Evolutionary conservation across 2,113 vertebrate genomes (phyloP).

Genomic region (Beaufortia kweichowensis): DNA sequence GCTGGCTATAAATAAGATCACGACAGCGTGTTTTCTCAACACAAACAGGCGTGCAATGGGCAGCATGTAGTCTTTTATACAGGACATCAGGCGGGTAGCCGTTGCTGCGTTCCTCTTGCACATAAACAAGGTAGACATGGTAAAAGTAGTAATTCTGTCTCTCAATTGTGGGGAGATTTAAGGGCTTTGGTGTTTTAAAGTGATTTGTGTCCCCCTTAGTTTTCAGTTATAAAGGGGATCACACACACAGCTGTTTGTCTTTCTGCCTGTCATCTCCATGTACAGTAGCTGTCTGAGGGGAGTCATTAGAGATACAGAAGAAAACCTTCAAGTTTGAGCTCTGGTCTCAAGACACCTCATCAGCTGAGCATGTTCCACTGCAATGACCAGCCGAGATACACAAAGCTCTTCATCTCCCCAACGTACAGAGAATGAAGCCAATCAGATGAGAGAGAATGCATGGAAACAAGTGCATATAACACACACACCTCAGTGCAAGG

Average conservation of each 20-base stretch:
- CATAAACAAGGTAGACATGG: background rate
- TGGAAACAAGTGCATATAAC: slow-evolving; percentile 16
- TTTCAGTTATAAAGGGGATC: background rate
- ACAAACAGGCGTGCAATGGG: slow-evolving; percentile 35
- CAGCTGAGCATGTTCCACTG: slow-evolving; percentile 28
- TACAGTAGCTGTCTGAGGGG: slow-evolving; percentile 4
- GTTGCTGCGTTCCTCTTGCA: background rate
- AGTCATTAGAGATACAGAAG: slow-evolving; percentile 8
- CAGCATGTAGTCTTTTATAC: slow-evolving; percentile 15
- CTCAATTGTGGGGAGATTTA: background rate
- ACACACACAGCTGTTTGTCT: background rate
- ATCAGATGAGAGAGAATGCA: slow-evolving; percentile 12
- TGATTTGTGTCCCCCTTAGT: background rate
- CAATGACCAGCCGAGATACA: slow-evolving; percentile 9
- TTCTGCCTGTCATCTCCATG: background rate
- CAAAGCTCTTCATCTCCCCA: slow-evolving; percentile 14
- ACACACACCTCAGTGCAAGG: background rate
- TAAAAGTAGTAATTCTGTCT: slow-evolving; percentile 26
- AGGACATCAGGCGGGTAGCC: slow-evolving; percentile 20
- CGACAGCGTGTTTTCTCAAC: background rate
- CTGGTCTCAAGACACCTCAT: slow-evolving; percentile 28
- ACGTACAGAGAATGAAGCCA: background rate
- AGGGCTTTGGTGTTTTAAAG: background rate
- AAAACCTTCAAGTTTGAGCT: slow-evolving; percentile 12
- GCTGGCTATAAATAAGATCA: slow-evolving; percentile 30